Evolutionary conservation across 2,797 vertebrate genomes (phyloP), one percentile per base, ranked within the genome.

Genomic region (Phylloscopus collybita): DNA sequence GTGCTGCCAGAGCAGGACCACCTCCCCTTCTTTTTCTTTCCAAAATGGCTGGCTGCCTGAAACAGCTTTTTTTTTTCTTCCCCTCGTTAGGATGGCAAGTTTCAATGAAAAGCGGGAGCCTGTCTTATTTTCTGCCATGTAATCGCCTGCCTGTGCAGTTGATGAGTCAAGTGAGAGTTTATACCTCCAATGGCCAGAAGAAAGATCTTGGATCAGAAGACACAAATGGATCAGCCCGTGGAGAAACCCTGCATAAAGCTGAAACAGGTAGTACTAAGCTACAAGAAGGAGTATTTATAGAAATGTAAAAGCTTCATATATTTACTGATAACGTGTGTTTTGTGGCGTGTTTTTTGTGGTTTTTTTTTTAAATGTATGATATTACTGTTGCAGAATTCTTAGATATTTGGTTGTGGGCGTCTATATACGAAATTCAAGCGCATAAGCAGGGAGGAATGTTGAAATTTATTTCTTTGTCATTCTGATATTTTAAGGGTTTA

Each of bases 121-220:
- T 98, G 49, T 98, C 98, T 96, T 98, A 95, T 36, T 76, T 97
- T 86, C 93, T 98, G 15, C 98, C 98, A 22, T 98, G 97, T 87
- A 97, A 93, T 88, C 97, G 98, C 38, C 90, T 98, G 59, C 97
- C 97, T 15, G 95, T 98, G 93, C 95, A 98, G 69, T 89, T 98
- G 40, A 91, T 98, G 84, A 97, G 96, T 69, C 98, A 98, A 97
- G 96, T 98, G 47, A 98, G 98, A 81, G 98, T 98, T 96, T 99
- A 98, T 95, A 99, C 98, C 54, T 98, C 98, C 47, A 97, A 96
- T 67, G 97, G 96, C 89, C 97, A 98, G 96, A 99, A 99, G 97
- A 98, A 98, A 93, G 97, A 87, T 81, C 96, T 89, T 66, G 97
- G 97, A 50, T 81, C 97, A 65, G 92, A 97, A 51, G 80, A 86